Conservation (phyloP, 2,888 invertebrate species). For the Hylaea fasciaria region DNA sequence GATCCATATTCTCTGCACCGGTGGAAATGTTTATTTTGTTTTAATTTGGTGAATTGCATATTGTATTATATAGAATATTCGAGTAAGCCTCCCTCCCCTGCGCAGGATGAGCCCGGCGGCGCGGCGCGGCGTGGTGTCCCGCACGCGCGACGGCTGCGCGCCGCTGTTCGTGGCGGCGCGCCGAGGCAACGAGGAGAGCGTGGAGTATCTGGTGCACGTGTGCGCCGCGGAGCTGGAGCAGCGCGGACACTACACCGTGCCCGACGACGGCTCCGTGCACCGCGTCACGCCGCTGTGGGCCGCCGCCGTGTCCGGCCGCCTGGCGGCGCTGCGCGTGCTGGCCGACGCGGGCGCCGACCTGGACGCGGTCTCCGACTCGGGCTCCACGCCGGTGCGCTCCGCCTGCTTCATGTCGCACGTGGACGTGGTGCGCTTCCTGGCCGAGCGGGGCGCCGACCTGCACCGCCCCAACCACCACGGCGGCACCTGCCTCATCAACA, state of each 20-base stretch:
- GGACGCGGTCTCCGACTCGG: constrained; percentile 94
- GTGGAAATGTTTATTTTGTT: too few relatives aligned
- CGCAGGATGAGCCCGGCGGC: constrained; percentile 65
- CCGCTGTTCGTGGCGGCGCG: constrained; percentile 92
- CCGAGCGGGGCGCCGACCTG: constrained; percentile 92
- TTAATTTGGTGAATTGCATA: too few relatives aligned
- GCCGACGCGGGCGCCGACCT: constrained; percentile 92
- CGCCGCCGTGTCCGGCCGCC: constrained; percentile 94
- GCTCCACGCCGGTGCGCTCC: constrained; percentile 95
- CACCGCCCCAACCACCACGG: constrained; percentile 94
- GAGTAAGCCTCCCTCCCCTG: too few relatives aligned
- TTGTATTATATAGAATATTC: too few relatives aligned
- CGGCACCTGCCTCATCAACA: constrained; percentile 96
- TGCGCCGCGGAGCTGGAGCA: constrained; percentile 95
- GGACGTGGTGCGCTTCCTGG: constrained; percentile 90
- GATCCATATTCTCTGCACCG: too few relatives aligned
- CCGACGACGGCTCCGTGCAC: constrained; percentile 92
- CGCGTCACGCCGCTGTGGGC: constrained; percentile 96
- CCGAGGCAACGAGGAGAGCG: constrained; percentile 93
- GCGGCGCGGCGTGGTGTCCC: constrained; percentile 88
- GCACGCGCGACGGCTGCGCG: constrained; percentile 90
- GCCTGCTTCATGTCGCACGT: constrained; percentile 97
- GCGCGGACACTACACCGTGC: constrained; percentile 91
- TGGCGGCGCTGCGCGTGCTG: constrained; percentile 90
- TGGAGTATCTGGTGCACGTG: constrained; percentile 92